A percentile compares a stretch with the other conserved stretches of the same genome.
These are phyloP conservation scores for Scomberomorus guttatus DNA, from an alignment of 2,797 vertebrate species.

Conservation along the genomic window DNA sequence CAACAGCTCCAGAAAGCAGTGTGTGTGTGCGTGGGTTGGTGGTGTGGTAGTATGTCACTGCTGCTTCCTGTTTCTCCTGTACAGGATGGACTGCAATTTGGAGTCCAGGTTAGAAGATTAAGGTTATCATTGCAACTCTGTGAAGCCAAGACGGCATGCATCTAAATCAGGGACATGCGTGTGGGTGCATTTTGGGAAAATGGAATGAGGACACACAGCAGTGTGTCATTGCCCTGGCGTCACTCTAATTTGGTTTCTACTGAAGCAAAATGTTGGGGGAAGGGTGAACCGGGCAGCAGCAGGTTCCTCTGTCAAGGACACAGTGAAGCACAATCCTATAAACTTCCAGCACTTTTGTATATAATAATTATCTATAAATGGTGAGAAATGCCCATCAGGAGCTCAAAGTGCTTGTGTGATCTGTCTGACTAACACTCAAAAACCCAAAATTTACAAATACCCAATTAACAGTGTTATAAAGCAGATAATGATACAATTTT, in stretches of 20 bases:
- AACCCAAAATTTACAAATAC: neutral
- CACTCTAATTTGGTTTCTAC: constrained; percentile 65
- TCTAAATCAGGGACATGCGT: constrained; percentile 47
- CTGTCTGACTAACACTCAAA: too few relatives aligned
- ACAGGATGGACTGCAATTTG: constrained; percentile 18
- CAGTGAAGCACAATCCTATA: constrained; percentile 23
- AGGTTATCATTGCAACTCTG: constrained; percentile 42
- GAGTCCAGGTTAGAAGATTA: constrained; percentile 46
- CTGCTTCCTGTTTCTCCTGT: constrained; percentile 34
- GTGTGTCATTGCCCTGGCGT: constrained; percentile 57
- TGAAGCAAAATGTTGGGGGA: constrained; percentile 68
- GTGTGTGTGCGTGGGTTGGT: constrained; percentile 9
- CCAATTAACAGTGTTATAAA: neutral
- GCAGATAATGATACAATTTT: neutral
- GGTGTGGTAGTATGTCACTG: constrained; percentile 17
- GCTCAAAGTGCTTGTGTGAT: neutral
- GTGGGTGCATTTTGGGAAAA: constrained; percentile 44
- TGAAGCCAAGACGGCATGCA: neutral
- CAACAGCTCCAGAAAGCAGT: constrained; percentile 56
- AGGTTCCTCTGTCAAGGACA: constrained; percentile 47
- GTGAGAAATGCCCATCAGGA: neutral
- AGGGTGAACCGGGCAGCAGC: constrained; percentile 44
- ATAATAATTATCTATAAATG: neutral
- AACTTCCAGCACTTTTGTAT: neutral
- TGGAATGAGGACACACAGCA: constrained; percentile 65